These are phyloP conservation scores for Austrofundulus limnaeus DNA, from an alignment of 2,113 vertebrate species.

Conservation along the genomic window DNA sequence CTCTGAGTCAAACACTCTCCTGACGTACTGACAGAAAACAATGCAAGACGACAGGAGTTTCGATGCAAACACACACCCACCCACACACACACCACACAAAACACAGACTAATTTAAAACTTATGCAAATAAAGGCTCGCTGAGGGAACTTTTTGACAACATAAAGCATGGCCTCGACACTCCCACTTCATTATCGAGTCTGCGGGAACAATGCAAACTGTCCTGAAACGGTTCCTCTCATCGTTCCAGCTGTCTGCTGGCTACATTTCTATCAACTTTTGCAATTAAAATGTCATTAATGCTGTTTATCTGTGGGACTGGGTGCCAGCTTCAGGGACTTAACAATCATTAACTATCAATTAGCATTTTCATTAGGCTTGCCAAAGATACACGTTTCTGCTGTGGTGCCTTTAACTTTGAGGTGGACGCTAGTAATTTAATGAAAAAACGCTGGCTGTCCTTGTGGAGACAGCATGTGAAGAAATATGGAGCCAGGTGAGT, in stretches of 20 bases:
- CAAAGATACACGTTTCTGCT: constrained; percentile 21
- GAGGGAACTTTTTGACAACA: constrained; percentile 38
- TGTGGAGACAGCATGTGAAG: not conserved
- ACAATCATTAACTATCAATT: constrained; percentile 65
- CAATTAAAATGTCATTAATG: constrained; percentile 65
- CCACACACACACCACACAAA: constrained; percentile 17
- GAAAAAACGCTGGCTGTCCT: constrained; percentile 3
- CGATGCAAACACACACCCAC: not conserved
- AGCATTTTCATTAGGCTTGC: constrained; percentile 70
- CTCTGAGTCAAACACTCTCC: constrained; percentile 12
- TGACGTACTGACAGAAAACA: constrained; percentile 11
- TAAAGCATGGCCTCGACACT: constrained; percentile 14
- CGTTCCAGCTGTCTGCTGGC: constrained; percentile 32
- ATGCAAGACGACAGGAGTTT: not conserved
- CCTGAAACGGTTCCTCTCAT: constrained; percentile 13
- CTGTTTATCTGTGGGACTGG: constrained; percentile 61
- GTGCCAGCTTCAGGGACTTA: constrained; percentile 61
- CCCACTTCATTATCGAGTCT: constrained; percentile 29
- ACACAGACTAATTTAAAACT: constrained; percentile 35
- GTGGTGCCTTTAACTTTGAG: not conserved
- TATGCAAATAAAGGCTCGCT: constrained; percentile 34
- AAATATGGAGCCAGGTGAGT: constrained; percentile 4
- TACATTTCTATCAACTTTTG: constrained; percentile 43
- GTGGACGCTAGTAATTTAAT: constrained; percentile 2
- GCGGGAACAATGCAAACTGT: constrained; percentile 9